Evolutionary conservation across 2,797 vertebrate species (phyloP).

Genomic region (Cichlasoma orientale): DNA sequence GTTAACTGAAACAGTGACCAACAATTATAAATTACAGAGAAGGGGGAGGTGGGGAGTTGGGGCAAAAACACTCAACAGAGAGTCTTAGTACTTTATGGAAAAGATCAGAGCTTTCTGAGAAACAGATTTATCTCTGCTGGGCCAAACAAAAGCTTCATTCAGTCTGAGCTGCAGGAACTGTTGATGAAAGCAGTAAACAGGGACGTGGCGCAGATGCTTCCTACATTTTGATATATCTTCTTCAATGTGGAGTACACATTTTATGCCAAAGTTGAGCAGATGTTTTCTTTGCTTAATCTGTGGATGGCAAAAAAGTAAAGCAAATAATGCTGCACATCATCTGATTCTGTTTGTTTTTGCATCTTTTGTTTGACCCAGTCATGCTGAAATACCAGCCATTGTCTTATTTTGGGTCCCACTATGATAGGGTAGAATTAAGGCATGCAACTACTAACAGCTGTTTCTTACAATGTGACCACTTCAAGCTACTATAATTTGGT

Average conservation of each 20-base stretch:
- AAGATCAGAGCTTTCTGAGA: conserved; percentile 29
- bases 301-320: too few species aligned
- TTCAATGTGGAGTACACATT: background rate
- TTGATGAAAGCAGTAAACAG: background rate
- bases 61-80: background rate
- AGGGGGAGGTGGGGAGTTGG: background rate
- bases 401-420: conserved; percentile 30
- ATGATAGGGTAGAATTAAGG: conserved; percentile 48
- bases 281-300: too few species aligned
- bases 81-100: conserved; percentile 2
- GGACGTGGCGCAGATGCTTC: background rate
- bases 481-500: conserved; percentile 53
- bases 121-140: conserved; percentile 10
- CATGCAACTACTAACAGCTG: conserved; percentile 47
- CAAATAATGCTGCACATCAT: too few species aligned
- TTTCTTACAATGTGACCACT: conserved; percentile 48
- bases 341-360: too few species aligned
- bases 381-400: conserved; percentile 13
- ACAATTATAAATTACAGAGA: background rate
- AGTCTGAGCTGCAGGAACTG: conserved; percentile 17
- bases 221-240: background rate
- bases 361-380: background rate
- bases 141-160: conserved; percentile 33
- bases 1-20: background rate
- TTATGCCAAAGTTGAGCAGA: background rate